Evolutionary conservation across 2,888 invertebrate genomes (phyloP).

Genomic region (Abscondita cerata): DNA sequence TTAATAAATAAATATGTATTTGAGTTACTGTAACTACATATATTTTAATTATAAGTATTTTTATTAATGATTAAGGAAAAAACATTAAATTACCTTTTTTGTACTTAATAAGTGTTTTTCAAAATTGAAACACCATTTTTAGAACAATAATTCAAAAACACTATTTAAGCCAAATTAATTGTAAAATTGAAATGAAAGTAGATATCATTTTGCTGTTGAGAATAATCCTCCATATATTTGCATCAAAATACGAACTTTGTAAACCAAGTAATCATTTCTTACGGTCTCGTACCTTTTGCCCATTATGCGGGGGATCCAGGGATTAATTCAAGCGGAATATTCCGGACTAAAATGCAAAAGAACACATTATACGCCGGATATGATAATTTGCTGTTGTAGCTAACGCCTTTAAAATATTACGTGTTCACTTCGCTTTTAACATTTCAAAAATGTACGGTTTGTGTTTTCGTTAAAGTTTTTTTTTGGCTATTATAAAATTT

Average conservation of each 20-base stretch:
- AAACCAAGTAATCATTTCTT: conserved; percentile 41
- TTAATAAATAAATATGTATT: too few species aligned
- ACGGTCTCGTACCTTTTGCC: conserved; percentile 44
- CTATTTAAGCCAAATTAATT: too few species aligned
- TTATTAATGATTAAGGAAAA: too few species aligned
- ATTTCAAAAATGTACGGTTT: conserved; percentile 31
- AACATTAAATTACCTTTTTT: too few species aligned
- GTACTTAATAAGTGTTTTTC: too few species aligned
- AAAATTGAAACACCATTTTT: too few species aligned
- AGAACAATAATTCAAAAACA: too few species aligned
- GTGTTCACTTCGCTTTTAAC: conserved; percentile 37
- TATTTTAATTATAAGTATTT: too few species aligned
- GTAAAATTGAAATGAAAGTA: too few species aligned
- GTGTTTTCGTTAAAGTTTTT: conserved; percentile 33
- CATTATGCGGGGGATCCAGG: conserved; percentile 46
- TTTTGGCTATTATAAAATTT: conserved; percentile 29
- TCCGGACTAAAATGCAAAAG: conserved; percentile 46
- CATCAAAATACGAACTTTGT: conserved; percentile 33
- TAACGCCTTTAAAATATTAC: conserved; percentile 37
- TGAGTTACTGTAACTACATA: too few species aligned
- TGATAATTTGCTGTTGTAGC: conserved; percentile 49
- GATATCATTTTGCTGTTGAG: conserved; percentile 14
- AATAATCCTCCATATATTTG: conserved; percentile 30
- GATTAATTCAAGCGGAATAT: conserved; percentile 47
- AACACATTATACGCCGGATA: conserved; percentile 49